Base-by-base conservation (phyloP, 2,888 invertebrate species). In the Harmothoe impar region DNA sequence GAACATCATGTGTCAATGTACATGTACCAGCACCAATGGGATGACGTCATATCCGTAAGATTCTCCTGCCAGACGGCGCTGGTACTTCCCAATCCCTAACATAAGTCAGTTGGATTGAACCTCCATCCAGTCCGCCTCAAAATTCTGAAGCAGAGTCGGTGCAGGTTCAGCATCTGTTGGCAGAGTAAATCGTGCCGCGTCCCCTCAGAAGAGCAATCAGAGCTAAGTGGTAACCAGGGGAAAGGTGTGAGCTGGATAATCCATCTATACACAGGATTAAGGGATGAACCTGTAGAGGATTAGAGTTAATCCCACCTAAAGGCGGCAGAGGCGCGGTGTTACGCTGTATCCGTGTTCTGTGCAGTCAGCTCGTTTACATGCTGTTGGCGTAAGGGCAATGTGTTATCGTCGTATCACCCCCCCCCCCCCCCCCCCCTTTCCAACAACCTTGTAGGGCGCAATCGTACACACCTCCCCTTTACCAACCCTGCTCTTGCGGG, bases 241-340 rank as follows among this genome's bases (percentile, higher is more conserved):
- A 43, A 81, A 81, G 81, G 81, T 81, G 81, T 81, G 81, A 35
- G 23, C 35, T 17, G 43, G 35, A 43, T 35, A 81, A 81, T 81
- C 81, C 35, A 35, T 35, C 81, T 81, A 81, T 81, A 81, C 43
- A 81, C 81, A 81, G 81, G 81, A 33, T 81, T 81, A 81, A 17
- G 17, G 81, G 81, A 81, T 81, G 7, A 23, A 31, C 29, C 17
- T 20, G 23, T 0, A n/a, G 43, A 43, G 81, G 81, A 81, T 81
- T n/a, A 81, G 81, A 20, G 81, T 81, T 23, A 81, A 81, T 33
- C 81, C 81, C 43, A 81, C 33, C 81, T 23, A 81, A 43, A 81
- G 81, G 81, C 81, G 81, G 81, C 81, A 81, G 43, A 43, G 25
- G 81, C 35, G 12, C 35, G 33, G 81, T 35, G 81, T 35, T 33